phyloP scores from a whole-genome alignment of 2,888 invertebrate species.

The Volucella inanis region DNA sequence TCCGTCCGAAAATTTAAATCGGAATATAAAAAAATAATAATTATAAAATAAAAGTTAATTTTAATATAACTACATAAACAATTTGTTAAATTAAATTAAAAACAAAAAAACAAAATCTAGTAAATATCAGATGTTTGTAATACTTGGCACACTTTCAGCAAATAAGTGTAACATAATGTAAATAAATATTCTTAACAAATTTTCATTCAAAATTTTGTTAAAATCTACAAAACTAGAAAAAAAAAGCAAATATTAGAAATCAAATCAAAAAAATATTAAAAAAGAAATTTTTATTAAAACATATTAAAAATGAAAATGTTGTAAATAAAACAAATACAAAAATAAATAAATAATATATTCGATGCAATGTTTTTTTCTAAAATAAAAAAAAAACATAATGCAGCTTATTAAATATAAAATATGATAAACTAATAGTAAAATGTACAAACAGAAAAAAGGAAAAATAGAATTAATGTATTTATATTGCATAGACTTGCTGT shows the following conservation, averaged over 20 bases:
- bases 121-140: constrained; percentile 35
- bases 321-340: constrained; percentile 48
- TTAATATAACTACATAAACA: not conserved
- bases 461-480: not conserved
- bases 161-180: constrained; percentile 52
- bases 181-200: constrained; percentile 36
- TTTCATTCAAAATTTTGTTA: constrained; percentile 13
- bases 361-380: constrained; percentile 18
- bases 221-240: constrained; percentile 3
- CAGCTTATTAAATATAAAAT: constrained; percentile 52
- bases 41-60: not conserved
- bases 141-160: constrained; percentile 18
- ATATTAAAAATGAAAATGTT: constrained; percentile 5
- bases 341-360: constrained; percentile 20
- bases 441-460: constrained; percentile 6
- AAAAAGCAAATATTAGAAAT: constrained; percentile 20
- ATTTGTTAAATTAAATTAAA: constrained; percentile 4
- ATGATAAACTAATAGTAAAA: constrained; percentile 14
- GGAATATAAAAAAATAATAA: constrained; percentile 43
- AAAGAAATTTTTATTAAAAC: constrained; percentile 12
- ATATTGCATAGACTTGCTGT: constrained; percentile 22
- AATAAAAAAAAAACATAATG: constrained; percentile 28
- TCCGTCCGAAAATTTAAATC: constrained; percentile 68
- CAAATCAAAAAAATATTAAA: constrained; percentile 26
- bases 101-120: not conserved